Evolutionary conservation across 2,113 vertebrate species (phyloP).

Genomic region (Hemiscyllium ocellatum): DNA sequence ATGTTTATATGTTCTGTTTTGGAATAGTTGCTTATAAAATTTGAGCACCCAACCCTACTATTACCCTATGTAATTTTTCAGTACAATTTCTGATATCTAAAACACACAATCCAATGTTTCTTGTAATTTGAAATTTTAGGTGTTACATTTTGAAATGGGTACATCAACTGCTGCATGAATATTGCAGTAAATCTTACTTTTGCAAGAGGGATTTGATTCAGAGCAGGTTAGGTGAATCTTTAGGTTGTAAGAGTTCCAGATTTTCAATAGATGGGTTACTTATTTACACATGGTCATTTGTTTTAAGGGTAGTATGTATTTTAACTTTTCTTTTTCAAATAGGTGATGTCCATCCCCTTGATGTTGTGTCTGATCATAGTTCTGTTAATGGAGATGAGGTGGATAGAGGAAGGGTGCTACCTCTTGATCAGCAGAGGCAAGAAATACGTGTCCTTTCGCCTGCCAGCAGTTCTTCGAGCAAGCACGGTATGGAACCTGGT

Average conservation of each 20-base stretch:
- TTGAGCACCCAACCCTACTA: neutral
- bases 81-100: neutral
- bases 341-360: constrained; percentile 47
- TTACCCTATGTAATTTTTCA: neutral
- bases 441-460: constrained; percentile 53
- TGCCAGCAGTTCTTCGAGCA: constrained; percentile 61
- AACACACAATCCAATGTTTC: neutral
- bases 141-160: neutral
- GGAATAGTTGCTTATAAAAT: neutral
- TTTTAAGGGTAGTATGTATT: neutral
- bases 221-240: neutral
- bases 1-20: neutral
- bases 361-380: constrained; percentile 54
- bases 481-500: constrained; percentile 48
- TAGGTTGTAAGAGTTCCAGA: neutral
- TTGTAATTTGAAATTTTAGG: neutral
- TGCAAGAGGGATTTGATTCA: neutral
- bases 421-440: constrained; percentile 48
- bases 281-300: neutral
- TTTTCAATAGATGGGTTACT: neutral
- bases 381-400: constrained; percentile 64
- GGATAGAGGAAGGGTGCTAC: constrained; percentile 49
- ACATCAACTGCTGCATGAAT: neutral
- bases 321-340: neutral
- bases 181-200: neutral